Evolutionary conservation across 2,113 vertebrate species (phyloP), one percentile per base, ranked within the genome.

Genomic region (Pachypanchax playfairii): DNA sequence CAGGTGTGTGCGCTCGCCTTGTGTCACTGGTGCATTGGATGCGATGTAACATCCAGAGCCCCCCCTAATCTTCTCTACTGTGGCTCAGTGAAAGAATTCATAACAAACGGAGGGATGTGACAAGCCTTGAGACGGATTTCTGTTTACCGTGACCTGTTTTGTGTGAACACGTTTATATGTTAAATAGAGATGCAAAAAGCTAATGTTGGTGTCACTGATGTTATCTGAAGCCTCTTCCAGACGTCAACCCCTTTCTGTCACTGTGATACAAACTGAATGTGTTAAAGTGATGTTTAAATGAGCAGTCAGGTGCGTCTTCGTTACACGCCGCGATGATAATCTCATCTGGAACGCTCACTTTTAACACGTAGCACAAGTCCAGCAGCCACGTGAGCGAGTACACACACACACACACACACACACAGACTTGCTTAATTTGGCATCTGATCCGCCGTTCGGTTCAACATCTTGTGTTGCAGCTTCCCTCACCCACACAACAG

Each of bases 1-100:
- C 86, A 89, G 86, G 85, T 90, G 83, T 86, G 68, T 84, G 80
- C 39, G 77, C 78, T 71, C 51, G 63, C 77, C 66, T 73, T 61
- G 71, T 88, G 81, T 83, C 82, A 79, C 54, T 59, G 67, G 74
- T 77, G 68, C 74, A 73, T 57, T 58, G 81, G 69, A 71, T 83
- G 73, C 81, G 69, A 68, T 76, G 74, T 72, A 82, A 39, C 68
- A 71, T 72, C 26, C 63, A 72, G 77, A 74, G n/a, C n/a, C 55
- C 83, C 69, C 70, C 81, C 67, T 87, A 86, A 86, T 86, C 84
- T 85, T 71, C 51, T 56, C 62, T 20, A 70, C 69, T 59, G 64
- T 49, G 76, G 82, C 77, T 80, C 77, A 58, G 75, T 67, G 73
- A 67, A 72, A 74, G 62, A 53, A 73, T 35, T 68, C 73, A 83